Evolutionary conservation across 1,140 invertebrate species (phyloP).

Genomic region (Steinernema feltiae): DNA sequence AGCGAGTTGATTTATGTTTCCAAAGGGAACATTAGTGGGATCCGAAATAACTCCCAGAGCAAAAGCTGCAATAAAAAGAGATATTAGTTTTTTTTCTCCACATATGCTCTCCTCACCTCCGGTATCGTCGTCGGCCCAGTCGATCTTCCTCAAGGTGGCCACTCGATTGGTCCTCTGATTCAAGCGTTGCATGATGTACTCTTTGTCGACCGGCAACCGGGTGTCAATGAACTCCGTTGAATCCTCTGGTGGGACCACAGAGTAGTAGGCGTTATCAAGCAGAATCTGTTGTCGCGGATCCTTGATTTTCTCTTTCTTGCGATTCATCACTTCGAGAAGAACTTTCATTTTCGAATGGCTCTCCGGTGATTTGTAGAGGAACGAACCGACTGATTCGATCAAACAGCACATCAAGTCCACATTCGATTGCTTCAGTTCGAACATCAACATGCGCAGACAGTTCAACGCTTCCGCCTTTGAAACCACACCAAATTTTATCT

Average conservation of each 20-base stretch:
- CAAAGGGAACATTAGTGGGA: constrained; percentile 5
- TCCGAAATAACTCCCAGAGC: background rate
- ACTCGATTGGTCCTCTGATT: constrained; percentile 16
- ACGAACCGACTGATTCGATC: constrained; percentile 24
- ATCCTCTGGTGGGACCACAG: constrained; percentile 31
- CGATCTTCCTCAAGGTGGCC: background rate
- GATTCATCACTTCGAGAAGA: constrained; percentile 33
- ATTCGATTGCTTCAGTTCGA: constrained; percentile 25
- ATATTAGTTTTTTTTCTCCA: too few relatives aligned
- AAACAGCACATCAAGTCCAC: constrained; percentile 30
- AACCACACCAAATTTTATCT: constrained; percentile 35
- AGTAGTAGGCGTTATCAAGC: constrained; percentile 34
- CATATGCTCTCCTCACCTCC: background rate
- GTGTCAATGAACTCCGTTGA: background rate
- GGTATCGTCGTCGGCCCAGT: constrained; percentile 8
- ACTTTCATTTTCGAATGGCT: constrained; percentile 35
- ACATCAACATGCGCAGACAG: constrained; percentile 34
- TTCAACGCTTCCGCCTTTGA: constrained; percentile 32
- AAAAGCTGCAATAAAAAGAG: constrained; percentile 12
- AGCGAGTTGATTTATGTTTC: background rate
- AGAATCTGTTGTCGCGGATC: constrained; percentile 33
- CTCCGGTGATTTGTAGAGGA: constrained; percentile 28
- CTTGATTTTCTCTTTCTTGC: constrained; percentile 32
- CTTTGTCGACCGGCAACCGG: constrained; percentile 11
- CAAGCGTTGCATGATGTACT: constrained; percentile 25